Evolutionary conservation across 2,888 invertebrate species (phyloP), one percentile per base, ranked within the genome.

Genomic region (Sympetrum striolatum): DNA sequence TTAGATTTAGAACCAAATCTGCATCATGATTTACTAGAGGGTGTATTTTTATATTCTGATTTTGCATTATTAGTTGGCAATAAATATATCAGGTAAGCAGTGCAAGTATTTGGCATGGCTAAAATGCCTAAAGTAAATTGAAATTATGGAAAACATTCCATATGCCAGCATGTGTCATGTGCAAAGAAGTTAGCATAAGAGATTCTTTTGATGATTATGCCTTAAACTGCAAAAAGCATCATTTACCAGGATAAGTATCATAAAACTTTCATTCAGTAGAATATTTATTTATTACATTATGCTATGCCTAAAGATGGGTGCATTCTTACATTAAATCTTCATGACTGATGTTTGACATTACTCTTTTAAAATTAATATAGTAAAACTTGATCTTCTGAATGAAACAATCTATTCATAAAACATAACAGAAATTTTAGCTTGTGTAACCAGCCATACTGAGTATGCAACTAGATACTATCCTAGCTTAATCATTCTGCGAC

Each of bases 361-460:
- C 18, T 86, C 86, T 25, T 58, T 73, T 14, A 73, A 25, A 3
- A 64, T 37, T 18, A 60, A 22, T 6, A 86, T 12, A 18, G n/a
- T 22, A 86, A n/a, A 60, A 31, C n/a, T 64, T 82, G 35, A 48
- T 31, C 31, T 82, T 64, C 37, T 58, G 60, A 58, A n/a, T 91
- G 44, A 25, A 53, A 80, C 8, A 15, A 79, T 80, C 80, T 37
- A 60, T 58, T 80, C 53, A 90, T 48, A 53, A 73, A 81, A 82
- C 80, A 90, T 90, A 58, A 91, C 91, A 91, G 91, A 91, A 91
- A 91, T 91, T 91, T 91, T 91, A 86, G 91, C 91, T 90, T 81
- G 91, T 91, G 91, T 91, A 91, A 91, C 81, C 91, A 91, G 91
- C 91, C 90, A 90, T 81, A 91, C 91, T 90, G 90, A 64, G 80